Evolutionary conservation across 2,888 invertebrate species (phyloP), one percentile per base, ranked within the genome.

Genomic region (Sturmia bella): DNA sequence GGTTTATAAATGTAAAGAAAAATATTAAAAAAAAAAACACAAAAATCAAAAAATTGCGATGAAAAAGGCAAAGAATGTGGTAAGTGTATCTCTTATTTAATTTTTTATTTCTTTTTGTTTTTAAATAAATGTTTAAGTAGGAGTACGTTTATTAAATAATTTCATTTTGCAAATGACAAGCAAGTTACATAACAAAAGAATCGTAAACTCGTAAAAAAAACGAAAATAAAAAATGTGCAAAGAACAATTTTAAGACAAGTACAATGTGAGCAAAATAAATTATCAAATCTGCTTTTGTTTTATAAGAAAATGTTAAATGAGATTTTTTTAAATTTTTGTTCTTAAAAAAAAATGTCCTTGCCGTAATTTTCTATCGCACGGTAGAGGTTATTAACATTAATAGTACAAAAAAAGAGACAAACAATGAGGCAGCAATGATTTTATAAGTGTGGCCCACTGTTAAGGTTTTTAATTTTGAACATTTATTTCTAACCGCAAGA

Each of bases 101-200:
- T 7, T 80, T 66, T 80, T 66, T 70, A 15, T 75, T 45, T 45
- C 4, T 50, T 39, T 64, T 12, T 48, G 12, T 24, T 43, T 52
- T 13, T 15, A 21, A 64, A 70, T 70, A 56, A 72, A 81, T 83
- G 54, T 70, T 77, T 83, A 77, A 80, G 61, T 59, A 74, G 80
- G 64, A 83, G 73, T 76, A 83, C 63, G 86, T 88, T 76, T 88
- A 87, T 88, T 86, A 87, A 88, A 88, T 88, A 88, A 88, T 88
- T 88, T 88, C 85, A 88, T 88, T 88, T 88, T 88, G 88, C 87
- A 88, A 88, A 88, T 88, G 88, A 88, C 88, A 88, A 87, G 86
- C 88, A 86, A 88, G 87, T 87, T 86, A 88, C 86, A 86, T 85
- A 88, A 88, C 88, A 88, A 88, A 88, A 87, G 88, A 87, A 69